These are phyloP conservation scores for Saturnia pavonia DNA, from an alignment of 2,888 invertebrate genomes.

Conservation along the genomic window DNA sequence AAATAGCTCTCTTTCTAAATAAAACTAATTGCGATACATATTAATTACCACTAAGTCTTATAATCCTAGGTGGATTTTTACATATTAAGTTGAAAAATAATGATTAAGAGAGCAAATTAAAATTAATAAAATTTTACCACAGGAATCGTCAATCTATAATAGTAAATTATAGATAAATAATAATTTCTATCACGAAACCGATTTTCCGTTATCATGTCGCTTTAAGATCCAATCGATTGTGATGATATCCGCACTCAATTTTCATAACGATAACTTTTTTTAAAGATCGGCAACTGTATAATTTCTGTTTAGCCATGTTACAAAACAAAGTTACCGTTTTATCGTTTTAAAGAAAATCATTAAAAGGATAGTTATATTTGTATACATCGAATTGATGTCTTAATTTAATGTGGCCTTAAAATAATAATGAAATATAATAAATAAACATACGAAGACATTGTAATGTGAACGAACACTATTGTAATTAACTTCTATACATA, in stretches of 20 bases:
- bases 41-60: neutral
- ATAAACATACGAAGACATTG: neutral
- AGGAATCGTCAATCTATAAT: neutral
- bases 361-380: neutral
- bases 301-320: neutral
- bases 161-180: too few relatives aligned
- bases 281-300: neutral
- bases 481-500: neutral
- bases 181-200: neutral
- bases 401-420: neutral
- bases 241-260: neutral
- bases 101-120: constrained; percentile 3
- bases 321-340: neutral
- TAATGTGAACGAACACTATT: neutral
- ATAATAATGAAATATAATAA: constrained; percentile 7
- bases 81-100: neutral
- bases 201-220: neutral
- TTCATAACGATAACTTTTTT: neutral
- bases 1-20: neutral
- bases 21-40: neutral
- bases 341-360: neutral
- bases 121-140: neutral
- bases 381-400: neutral
- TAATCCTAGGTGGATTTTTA: neutral
- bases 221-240: neutral